Conservation (phyloP, 2,113 vertebrate genomes). For the Psephotus haematonotus region DNA sequence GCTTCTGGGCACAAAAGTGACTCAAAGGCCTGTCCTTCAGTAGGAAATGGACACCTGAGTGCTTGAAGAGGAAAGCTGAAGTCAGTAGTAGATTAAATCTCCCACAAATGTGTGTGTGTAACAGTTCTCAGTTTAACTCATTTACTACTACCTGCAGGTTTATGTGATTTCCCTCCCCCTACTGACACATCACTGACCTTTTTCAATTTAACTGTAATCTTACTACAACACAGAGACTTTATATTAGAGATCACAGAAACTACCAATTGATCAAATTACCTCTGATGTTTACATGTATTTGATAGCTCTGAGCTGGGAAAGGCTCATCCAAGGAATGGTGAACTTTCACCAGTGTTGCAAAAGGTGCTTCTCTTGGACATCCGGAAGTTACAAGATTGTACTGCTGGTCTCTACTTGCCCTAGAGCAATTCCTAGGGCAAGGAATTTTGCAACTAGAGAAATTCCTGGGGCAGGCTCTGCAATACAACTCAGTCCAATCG, state of each 20-base stretch:
- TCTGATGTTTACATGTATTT: background rate
- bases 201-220: background rate
- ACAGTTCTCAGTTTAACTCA: background rate
- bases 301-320: background rate
- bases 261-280: background rate
- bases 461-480: background rate
- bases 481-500: background rate
- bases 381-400: accelerated
- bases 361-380: background rate
- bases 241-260: background rate
- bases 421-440: background rate
- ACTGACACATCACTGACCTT: background rate
- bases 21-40: background rate
- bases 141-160: background rate
- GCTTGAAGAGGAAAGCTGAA: background rate
- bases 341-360: accelerated
- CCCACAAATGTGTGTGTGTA: background rate
- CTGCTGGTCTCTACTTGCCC: background rate
- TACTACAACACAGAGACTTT: background rate
- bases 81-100: background rate
- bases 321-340: background rate
- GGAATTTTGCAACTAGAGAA: background rate
- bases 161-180: background rate
- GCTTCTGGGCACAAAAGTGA: background rate
- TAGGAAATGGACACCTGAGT: background rate